Conservation (phyloP, 2,797 vertebrate species). For the Synaphobranchus kaupii region DNA sequence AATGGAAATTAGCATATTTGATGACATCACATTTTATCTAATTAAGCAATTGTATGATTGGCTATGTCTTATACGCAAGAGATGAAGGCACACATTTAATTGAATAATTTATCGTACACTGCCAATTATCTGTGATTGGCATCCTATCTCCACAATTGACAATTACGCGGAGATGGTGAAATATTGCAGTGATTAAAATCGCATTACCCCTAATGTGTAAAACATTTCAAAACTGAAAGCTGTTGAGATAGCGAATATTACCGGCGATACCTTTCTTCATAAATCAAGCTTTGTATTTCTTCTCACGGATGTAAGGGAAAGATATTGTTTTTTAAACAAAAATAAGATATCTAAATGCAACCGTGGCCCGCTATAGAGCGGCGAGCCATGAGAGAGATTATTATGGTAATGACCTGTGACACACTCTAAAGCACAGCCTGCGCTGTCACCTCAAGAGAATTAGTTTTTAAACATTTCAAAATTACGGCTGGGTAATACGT, state of each 20-base stretch:
- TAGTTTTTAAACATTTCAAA: neutral
- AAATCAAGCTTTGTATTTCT: neutral
- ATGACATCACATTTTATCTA: slow-evolving; percentile 47
- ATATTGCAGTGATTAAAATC: slow-evolving; percentile 49
- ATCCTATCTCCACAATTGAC: slow-evolving; percentile 44
- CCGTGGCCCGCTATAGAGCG: neutral
- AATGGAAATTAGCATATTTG: slow-evolving; percentile 53
- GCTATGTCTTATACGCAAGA: slow-evolving; percentile 40
- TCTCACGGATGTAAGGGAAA: neutral
- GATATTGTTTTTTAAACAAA: slow-evolving; percentile 17
- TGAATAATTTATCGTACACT: slow-evolving; percentile 46
- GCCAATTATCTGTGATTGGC: slow-evolving; percentile 53
- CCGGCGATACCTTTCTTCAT: slow-evolving; percentile 16
- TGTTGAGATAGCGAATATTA: slow-evolving; percentile 18
- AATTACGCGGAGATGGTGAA: slow-evolving; percentile 45
- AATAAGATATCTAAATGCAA: slow-evolving; percentile 10
- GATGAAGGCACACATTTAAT: slow-evolving; percentile 47
- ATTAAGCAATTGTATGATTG: slow-evolving; percentile 52
- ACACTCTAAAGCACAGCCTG: neutral
- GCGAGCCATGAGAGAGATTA: neutral
- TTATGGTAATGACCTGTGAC: slow-evolving; percentile 1
- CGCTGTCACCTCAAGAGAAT: neutral
- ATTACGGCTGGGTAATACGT: neutral
- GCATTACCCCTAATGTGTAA: slow-evolving; percentile 45
- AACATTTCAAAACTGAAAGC: slow-evolving; percentile 21